These are phyloP conservation scores for Brachionus rubens DNA, from an alignment of 1,140 invertebrate species.

Conservation along the genomic window DNA sequence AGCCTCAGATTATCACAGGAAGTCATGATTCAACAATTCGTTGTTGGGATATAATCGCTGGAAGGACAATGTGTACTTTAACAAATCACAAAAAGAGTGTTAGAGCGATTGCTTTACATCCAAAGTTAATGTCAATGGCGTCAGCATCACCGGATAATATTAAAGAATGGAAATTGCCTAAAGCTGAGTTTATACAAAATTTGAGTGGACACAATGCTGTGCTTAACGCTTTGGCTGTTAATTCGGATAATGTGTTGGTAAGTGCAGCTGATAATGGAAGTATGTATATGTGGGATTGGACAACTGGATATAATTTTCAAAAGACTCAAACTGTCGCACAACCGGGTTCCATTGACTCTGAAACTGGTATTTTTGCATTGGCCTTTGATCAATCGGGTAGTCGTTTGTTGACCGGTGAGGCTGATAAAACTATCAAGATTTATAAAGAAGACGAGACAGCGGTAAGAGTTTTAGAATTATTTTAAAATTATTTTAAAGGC, in stretches of 20 bases:
- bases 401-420: conserved; percentile 89
- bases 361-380: conserved; percentile 93
- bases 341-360: conserved; percentile 98
- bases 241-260: conserved; percentile 87
- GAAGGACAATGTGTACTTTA: conserved; percentile 85
- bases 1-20: conserved; percentile 79
- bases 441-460: conserved; percentile 96
- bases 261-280: conserved; percentile 98
- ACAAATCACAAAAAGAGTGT: conserved; percentile 99
- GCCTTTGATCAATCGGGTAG: conserved; percentile 88
- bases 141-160: conserved; percentile 97
- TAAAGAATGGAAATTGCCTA: conserved; percentile 97
- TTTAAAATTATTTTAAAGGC: conserved; percentile 48
- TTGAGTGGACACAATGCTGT: conserved; percentile 94
- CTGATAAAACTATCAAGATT: conserved; percentile 98
- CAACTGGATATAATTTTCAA: conserved; percentile 97
- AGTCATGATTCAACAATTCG: conserved; percentile 74
- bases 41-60: conserved; percentile 93
- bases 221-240: conserved; percentile 90
- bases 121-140: conserved; percentile 89
- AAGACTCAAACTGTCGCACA: conserved; percentile 84
- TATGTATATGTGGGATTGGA: conserved; percentile 97
- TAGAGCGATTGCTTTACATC: conserved; percentile 82
- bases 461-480: conserved; percentile 61
- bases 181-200: conserved; percentile 97